Conservation (phyloP, 2,888 invertebrate genomes). For the Vesta saturnalis region DNA sequence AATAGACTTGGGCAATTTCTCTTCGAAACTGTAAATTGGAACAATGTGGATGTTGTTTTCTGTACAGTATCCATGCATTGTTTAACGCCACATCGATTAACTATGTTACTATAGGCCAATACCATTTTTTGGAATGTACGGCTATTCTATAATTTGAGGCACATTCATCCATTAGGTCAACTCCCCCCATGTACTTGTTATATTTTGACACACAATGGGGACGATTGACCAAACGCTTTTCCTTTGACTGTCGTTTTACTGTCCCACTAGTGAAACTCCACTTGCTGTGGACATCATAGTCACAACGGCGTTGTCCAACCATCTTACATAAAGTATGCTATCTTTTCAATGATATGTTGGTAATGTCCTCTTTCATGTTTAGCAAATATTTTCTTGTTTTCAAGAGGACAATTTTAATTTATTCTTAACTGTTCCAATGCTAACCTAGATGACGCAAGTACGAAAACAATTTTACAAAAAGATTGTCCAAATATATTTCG, state of each 20-base stretch:
- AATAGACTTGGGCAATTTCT: too few species aligned
- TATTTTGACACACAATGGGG: constrained; percentile 31
- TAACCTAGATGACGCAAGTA: not conserved
- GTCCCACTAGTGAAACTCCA: constrained; percentile 18
- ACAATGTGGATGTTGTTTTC: too few species aligned
- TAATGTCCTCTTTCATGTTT: too few species aligned
- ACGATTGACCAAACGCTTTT: constrained; percentile 37
- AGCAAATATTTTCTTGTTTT: not conserved
- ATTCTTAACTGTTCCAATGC: too few species aligned
- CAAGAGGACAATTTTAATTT: not conserved
- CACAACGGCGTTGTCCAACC: too few species aligned
- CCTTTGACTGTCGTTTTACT: constrained; percentile 30
- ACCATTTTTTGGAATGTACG: constrained; percentile 48
- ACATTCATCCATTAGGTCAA: too few species aligned
- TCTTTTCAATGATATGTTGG: too few species aligned
- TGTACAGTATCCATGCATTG: constrained; percentile 39
- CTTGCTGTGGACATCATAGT: too few species aligned
- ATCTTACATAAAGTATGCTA: too few species aligned
- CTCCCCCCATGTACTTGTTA: constrained; percentile 32
- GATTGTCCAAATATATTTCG: not conserved
- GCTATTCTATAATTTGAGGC: too few species aligned
- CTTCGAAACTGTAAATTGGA: too few species aligned
- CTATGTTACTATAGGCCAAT: constrained; percentile 42
- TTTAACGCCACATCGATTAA: constrained; percentile 39
- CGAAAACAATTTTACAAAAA: not conserved